These are phyloP conservation scores for Tiliqua scincoides DNA, from an alignment of 2,113 vertebrate genomes.

Conservation along the genomic window DNA sequence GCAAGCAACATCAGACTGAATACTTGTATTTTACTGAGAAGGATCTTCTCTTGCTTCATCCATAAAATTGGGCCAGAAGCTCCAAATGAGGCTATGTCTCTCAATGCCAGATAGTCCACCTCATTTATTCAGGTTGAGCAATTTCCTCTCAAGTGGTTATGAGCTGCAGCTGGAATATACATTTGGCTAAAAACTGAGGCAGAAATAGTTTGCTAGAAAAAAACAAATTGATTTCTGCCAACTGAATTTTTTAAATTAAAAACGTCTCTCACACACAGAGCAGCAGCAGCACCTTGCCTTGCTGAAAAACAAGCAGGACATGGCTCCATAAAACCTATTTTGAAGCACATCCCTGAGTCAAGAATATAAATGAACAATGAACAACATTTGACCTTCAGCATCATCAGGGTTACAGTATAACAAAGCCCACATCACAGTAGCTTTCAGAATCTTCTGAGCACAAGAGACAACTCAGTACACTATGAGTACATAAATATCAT, in stretches of 20 bases:
- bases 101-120: slow-evolving; percentile 3
- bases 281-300: slow-evolving; percentile 54
- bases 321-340: slow-evolving; percentile 49
- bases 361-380: slow-evolving; percentile 38
- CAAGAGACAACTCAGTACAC: accelerated
- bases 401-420: not conserved
- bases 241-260: not conserved
- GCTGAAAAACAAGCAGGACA: slow-evolving; percentile 63
- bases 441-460: not conserved
- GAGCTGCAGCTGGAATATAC: slow-evolving; percentile 7
- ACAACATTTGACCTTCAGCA: slow-evolving; percentile 31
- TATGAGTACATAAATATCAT: not conserved
- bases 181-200: slow-evolving; percentile 42
- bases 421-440: not conserved
- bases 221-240: slow-evolving; percentile 39
- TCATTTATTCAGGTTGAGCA: slow-evolving; percentile 24
- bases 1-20: not conserved
- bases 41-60: not conserved
- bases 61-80: not conserved
- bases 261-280: not conserved
- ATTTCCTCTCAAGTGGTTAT: slow-evolving; percentile 25
- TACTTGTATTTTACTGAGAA: not conserved
- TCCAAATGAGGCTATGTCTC: not conserved
- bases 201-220: slow-evolving; percentile 41
- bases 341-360: slow-evolving; percentile 44